Evolutionary conservation across 2,797 vertebrate species (phyloP), one percentile per base, ranked within the genome.

Genomic region (Enteromius anoplus): DNA sequence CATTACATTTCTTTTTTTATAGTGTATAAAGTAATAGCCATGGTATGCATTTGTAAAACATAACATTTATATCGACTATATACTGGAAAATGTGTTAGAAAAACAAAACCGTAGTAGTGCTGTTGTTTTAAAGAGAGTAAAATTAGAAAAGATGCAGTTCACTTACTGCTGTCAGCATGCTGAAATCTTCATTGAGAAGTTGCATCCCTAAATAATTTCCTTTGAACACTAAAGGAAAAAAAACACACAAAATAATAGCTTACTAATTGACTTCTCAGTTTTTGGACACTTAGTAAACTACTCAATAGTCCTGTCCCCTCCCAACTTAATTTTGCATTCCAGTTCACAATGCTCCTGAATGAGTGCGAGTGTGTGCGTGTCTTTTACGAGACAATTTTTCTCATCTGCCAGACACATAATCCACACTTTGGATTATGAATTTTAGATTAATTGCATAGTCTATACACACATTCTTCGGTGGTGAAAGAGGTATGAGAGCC

Each of bases 391-490:
- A 65, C 32, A 68, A 58, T 83, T 45, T 75, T 32, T 70, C 75
- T 75, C 53, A 11, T 66, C 26, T 71, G 69, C 47, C 29, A 69
- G 71, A 83, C 55, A 58, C 55, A 58, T 58, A 58, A 58, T 58
- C 80, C 45, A 37, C 64, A 51, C 9, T 26, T 32, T 79, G 14
- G 47, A 84, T 83, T 80, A 83, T 84, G 53, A 86, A 85, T 58
- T 62, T 84, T 40, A 40, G 82, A 84, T 87, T 84, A 85, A 84
- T 84, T 81, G 21, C 42, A 85, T 78, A 66, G 62, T 42, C 9
- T 65, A 78, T 60, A 75, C 53, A 29, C 64, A 81, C 62, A 80
- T 69, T 78, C 80, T 72, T 70, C 69, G 66, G 79, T 78, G 26
- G 42, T 87, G 80, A 68, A 62, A 78, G 69, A 80, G 66, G 75